Base-by-base conservation (phyloP, 2,797 vertebrate species). In the Spea hammondii region DNA sequence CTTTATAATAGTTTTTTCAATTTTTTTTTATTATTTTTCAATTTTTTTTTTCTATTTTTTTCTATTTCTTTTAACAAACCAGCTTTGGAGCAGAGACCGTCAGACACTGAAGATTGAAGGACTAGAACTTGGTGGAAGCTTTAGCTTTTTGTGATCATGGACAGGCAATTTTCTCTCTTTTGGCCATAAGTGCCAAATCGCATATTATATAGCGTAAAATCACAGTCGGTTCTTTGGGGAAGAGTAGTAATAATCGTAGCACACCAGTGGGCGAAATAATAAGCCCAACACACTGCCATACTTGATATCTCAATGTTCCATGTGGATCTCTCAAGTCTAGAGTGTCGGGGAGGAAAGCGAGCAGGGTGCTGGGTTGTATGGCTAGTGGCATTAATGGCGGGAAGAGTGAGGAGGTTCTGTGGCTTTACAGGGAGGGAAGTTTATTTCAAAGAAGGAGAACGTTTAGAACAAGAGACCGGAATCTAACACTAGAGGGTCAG, bases 211-310 rank as follows among this genome's bases (percentile, higher is more conserved):
- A 46, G 11, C 6, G 17, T 57, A 46, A 71, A 8, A 69, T n/a
- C 14, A 17, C 48, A n/a, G 48, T 4, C 8, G 12, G 65, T 46
- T 59, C 32, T 32, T 32, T 32, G 1, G 32, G 32, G 51, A 73
- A 62, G 72, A 72, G 76, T 66, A 78, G 55, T 51, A 70, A 65
- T 72, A 70, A 78, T 72, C 66, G 54, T 65, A 65, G 44, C 65
- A 66, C 45, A 72, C 50, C 71, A 70, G 60, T 69, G 12, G 55
- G 55, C 55, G 5, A 57, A 10, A 14, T 57, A 57, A 13, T 13
- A 57, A 5, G 5, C 76, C 45, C 13, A 1, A 69, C 69, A 2
- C 55, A 10, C 55, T 13, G 4, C n/a, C 55, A 78, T 78, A 78
- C 65, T 60, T 78, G 69, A 72, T 57, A 57, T 14, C 7, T 44